Base-by-base conservation (phyloP, 2,888 invertebrate genomes). In the Pheosia tremula region DNA sequence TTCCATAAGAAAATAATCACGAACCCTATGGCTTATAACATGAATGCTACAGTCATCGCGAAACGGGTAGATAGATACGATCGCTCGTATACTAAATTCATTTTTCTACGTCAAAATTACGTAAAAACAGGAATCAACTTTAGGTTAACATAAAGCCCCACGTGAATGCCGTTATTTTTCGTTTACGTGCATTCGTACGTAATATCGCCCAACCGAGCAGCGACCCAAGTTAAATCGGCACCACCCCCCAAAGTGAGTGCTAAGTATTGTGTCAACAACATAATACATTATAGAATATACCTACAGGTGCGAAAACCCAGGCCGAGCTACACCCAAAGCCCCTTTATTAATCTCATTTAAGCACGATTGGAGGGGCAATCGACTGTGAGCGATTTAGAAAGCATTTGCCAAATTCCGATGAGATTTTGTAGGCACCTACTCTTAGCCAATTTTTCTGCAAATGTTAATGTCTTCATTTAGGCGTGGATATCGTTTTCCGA, bases 281-380 rank as follows among this genome's bases (percentile, higher is more conserved):
- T 63, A 60, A 56, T 56, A 10, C 41, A 38, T 54, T 38, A 39
- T 38, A 24, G 50, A 24, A 36, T 54, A 68, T 61, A 58, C 61
- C 67, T 60, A 60, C 66, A 70, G 72, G 71, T 73, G 74, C 67
- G 63, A 74, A 69, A 79, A 77, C 70, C 71, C 63, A 68, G 24
- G 67, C 67, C 54, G 62, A 66, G 64, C 64, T 66, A 75, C 76
- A 75, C 79, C 79, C 77, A 62, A 66, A 72, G 67, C 67, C 67
- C 77, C 72, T 81, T 82, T 84, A 85, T 83, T 86, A 87, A 86
- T 85, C 83, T 79, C 73, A 78, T 86, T 86, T 84, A 79, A 80
- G 78, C 79, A 67, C 80, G 80, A 82, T 83, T 82, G 81, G 80
- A 72, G 78, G 70, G 79, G 76, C 67, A 79, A 81, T 81, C 78